A percentile compares a stretch with the other conserved stretches of the same genome.
Conservation (phyloP, 2,113 vertebrate genomes). For the Cairina moschata region DNA sequence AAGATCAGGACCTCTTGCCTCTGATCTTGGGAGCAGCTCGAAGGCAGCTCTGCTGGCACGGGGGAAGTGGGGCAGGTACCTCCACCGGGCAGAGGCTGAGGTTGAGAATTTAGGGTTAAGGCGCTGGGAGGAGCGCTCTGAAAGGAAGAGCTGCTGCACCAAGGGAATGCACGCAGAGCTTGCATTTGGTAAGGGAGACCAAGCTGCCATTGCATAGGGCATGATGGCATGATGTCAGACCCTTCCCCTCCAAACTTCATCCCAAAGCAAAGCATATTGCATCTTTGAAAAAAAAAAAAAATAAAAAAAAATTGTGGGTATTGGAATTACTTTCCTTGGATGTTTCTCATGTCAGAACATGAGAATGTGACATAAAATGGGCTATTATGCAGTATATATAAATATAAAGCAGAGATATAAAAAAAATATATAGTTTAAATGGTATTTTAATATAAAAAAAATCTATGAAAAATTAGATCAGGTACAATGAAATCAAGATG, state of each 20-base stretch:
- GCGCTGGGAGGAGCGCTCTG: background rate
- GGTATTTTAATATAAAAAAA: background rate
- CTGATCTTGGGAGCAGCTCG: background rate
- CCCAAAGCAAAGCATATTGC: background rate
- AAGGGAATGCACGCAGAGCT: background rate
- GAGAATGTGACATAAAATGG: background rate
- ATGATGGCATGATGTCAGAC: background rate
- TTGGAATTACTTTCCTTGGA: background rate
- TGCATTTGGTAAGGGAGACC: background rate
- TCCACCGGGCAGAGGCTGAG: background rate
- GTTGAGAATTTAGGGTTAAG: background rate
- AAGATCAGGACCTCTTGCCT: background rate
- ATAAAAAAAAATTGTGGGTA: background rate
- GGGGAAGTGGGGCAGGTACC: background rate
- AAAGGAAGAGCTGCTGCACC: background rate
- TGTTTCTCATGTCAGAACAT: background rate
- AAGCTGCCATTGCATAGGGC: background rate
- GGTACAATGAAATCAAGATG: background rate
- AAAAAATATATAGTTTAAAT: background rate
- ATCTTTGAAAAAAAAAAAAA: background rate
- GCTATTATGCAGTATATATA: background rate
- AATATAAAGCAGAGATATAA: background rate
- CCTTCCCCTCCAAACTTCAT: background rate
- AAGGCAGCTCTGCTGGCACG: background rate
- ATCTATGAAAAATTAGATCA: background rate